Conservation (phyloP, 2,113 vertebrate species). For the Sinocyclocheilus rhinocerous region DNA sequence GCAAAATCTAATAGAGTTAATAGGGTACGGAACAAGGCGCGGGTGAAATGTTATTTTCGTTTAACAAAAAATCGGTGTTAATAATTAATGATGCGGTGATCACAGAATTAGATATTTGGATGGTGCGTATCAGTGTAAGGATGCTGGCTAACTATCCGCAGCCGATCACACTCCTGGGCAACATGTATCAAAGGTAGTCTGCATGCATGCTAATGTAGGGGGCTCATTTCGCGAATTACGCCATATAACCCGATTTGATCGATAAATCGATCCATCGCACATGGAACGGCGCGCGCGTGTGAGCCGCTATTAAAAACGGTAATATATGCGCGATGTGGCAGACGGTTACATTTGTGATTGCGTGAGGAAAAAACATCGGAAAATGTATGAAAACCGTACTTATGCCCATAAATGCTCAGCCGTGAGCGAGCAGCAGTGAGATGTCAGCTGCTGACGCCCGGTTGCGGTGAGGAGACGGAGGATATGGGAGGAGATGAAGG, state of each 20-base stretch:
- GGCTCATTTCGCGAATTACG: constrained; percentile 29
- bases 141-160: constrained; percentile 35
- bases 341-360: constrained; percentile 22
- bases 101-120: constrained; percentile 16
- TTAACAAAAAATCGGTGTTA: background rate
- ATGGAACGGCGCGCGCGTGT: constrained; percentile 41
- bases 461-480: constrained; percentile 54
- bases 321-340: background rate
- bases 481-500: constrained; percentile 47
- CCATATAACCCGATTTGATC: constrained; percentile 40
- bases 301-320: constrained; percentile 9
- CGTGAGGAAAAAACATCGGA: background rate
- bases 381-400: background rate
- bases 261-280: constrained; percentile 37
- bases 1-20: constrained; percentile 10
- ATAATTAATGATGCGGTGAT: constrained; percentile 8
- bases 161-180: constrained; percentile 35
- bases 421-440: constrained; percentile 37
- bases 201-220: constrained; percentile 35
- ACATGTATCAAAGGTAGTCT: constrained; percentile 29
- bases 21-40: background rate
- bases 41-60: background rate
- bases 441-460: constrained; percentile 53
- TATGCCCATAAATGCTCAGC: constrained; percentile 12
- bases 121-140: constrained; percentile 18